Percentiles rank a stretch among this genome's conserved stretches.
These are phyloP conservation scores for Hemibagrus wyckioides DNA, from an alignment of 2,113 vertebrate species.

Conservation along the genomic window DNA sequence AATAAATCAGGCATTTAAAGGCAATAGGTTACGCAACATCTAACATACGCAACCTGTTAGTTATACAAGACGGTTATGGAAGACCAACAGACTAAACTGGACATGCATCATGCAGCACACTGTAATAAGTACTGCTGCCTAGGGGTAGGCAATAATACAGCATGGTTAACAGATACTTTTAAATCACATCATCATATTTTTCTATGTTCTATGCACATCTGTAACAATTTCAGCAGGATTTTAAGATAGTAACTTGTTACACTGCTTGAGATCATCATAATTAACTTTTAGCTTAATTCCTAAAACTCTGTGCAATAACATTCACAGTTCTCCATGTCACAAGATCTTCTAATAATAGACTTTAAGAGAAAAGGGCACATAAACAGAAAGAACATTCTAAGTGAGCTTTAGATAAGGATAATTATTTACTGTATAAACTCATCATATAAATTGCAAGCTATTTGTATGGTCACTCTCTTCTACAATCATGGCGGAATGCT, in stretches of 20 bases:
- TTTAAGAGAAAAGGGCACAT: not conserved
- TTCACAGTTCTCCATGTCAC: not conserved
- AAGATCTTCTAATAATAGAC: not conserved
- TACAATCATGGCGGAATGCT: not conserved
- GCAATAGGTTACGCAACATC: not conserved
- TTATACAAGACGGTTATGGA: not conserved
- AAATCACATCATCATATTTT: too few relatives aligned
- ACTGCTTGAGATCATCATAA: too few relatives aligned
- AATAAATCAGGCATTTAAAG: not conserved
- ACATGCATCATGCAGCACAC: conserved; percentile 27
- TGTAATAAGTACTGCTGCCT: not conserved
- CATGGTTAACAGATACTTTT: too few relatives aligned
- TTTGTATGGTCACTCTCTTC: not conserved
- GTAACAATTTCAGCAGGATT: too few relatives aligned
- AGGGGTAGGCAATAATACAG: not conserved
- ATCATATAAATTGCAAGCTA: not conserved
- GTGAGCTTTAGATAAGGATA: not conserved
- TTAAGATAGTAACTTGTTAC: too few relatives aligned
- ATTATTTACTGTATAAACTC: not conserved
- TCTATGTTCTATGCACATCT: too few relatives aligned
- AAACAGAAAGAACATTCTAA: not conserved
- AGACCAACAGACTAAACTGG: not conserved
- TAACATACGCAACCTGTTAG: not conserved
- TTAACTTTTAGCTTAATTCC: not conserved
- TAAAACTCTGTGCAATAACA: not conserved